phyloP scores from a whole-genome alignment of 2,113 vertebrate species.

The Hemiprocne comata region DNA sequence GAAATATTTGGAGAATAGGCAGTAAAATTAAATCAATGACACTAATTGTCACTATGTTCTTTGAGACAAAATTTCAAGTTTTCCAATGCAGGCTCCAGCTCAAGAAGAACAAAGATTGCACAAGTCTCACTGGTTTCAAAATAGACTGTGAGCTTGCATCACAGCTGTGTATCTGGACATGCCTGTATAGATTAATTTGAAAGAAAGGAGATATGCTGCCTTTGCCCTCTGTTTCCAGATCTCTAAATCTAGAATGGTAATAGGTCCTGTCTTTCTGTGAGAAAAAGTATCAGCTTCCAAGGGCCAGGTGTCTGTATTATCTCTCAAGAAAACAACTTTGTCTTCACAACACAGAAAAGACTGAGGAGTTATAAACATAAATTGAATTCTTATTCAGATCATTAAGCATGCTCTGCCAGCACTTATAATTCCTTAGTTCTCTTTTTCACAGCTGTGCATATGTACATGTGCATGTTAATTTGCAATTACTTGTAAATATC shows the following conservation, averaged over 20 bases:
- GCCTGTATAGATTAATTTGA: background rate
- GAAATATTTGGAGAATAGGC: background rate
- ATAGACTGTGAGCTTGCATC: background rate
- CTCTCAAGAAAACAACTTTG: background rate
- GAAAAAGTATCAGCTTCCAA: background rate
- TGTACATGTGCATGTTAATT: background rate
- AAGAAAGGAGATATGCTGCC: background rate
- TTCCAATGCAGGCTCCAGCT: background rate
- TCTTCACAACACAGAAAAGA: background rate
- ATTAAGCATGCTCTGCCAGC: rapidly evolving
- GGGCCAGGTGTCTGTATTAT: background rate
- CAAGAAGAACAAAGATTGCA: background rate
- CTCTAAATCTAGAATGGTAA: background rate
- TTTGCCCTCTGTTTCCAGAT: background rate
- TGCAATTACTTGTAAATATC: background rate
- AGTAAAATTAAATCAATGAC: background rate
- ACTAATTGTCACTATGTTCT: background rate
- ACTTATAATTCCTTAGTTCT: background rate
- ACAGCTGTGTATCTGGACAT: background rate
- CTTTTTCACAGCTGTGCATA: background rate
- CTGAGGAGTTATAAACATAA: background rate
- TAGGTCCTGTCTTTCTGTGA: background rate
- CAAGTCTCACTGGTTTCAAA: background rate
- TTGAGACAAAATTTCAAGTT: background rate
- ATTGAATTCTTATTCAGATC: background rate